Evolutionary conservation across 2,888 invertebrate species (phyloP), one percentile per base, ranked within the genome.

Genomic region (Arrhopalites spinosus): DNA sequence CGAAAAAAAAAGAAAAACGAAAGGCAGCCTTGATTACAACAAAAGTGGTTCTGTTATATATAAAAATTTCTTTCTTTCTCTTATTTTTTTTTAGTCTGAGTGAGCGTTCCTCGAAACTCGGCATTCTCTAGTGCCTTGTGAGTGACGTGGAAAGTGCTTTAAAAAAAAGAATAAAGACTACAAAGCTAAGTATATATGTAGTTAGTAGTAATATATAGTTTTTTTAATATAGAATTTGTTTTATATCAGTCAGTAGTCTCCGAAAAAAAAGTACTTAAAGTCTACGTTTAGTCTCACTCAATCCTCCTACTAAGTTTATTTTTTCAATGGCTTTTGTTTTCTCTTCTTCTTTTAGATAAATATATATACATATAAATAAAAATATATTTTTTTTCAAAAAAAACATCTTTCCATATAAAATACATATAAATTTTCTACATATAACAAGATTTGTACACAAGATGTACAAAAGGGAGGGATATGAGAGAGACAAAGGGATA

Each of bases 71-170:
- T 61, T 71, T 59, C 23, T 71, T 36, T 30, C 59, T 5, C 13
- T 27, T 30, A n/a, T 63, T 25, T 30, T 64, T 30, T 15, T 25
- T 61, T 59, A 47, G 63, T 47, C 63, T 63, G 63, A 72, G 76
- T 68, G 73, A 76, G 76, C 67, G 73, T 76, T 76, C 53, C 64
- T 67, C 61, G 45, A 76, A 76, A 71, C 50, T 71, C 68, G 76
- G 73, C 76, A 73, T 73, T 76, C 73, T 73, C 76, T 67, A 71
- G 76, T 73, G 73, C 59, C 76, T 67, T 11, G 66, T 71, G 75
- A 71, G 75, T 75, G 75, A 75, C 75, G 75, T 75, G 75, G 66
- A 72, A 75, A 63, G 72, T 66, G 71, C 67, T 72, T 30, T 66
- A 66, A 72, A 75, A 75, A 59, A 75, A 75, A 53, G 45, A 75